A percentile compares a stretch with the other conserved stretches of the same genome.
Evolutionary conservation across 2,113 vertebrate genomes (phyloP).

Genomic region (Triplophysa rosa): DNA sequence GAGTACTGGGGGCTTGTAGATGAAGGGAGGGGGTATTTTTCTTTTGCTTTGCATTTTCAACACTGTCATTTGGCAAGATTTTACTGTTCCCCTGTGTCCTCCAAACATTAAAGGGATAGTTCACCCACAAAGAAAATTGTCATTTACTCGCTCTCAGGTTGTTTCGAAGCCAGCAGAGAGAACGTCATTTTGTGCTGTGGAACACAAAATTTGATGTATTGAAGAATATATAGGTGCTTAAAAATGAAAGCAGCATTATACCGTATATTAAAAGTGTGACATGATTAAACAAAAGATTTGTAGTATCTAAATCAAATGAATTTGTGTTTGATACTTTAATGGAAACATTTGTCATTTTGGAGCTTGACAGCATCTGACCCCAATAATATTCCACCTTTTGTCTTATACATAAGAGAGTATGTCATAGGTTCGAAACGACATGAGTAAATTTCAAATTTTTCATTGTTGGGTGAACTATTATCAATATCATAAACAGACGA

Average conservation of each 20-base stretch:
- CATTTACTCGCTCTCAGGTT: not conserved
- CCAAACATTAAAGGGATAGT: not conserved
- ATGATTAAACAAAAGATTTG: too few relatives aligned
- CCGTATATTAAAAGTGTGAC: not conserved
- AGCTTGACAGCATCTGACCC: not conserved
- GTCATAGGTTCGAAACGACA: too few relatives aligned
- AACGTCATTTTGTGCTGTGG: not conserved
- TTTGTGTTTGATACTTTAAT: not conserved
- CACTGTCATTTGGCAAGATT: slow-evolving; percentile 17
- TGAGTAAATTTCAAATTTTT: too few relatives aligned
- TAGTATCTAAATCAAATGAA: too few relatives aligned
- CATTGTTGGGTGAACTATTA: too few relatives aligned
- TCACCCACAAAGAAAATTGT: not conserved
- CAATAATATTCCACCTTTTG: too few relatives aligned
- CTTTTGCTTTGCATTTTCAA: slow-evolving; percentile 29
- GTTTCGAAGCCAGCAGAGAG: not conserved
- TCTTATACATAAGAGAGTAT: too few relatives aligned
- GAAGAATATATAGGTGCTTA: not conserved
- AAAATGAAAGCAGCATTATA: too few relatives aligned
- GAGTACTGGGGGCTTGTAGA: not conserved
- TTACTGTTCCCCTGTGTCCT: not conserved
- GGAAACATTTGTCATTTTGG: not conserved
- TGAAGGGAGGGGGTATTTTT: slow-evolving; percentile 21
- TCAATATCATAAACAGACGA: too few relatives aligned
- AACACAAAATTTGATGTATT: not conserved